phyloP scores from a whole-genome alignment of 2,797 vertebrate species.

The Rallus crepitans region DNA sequence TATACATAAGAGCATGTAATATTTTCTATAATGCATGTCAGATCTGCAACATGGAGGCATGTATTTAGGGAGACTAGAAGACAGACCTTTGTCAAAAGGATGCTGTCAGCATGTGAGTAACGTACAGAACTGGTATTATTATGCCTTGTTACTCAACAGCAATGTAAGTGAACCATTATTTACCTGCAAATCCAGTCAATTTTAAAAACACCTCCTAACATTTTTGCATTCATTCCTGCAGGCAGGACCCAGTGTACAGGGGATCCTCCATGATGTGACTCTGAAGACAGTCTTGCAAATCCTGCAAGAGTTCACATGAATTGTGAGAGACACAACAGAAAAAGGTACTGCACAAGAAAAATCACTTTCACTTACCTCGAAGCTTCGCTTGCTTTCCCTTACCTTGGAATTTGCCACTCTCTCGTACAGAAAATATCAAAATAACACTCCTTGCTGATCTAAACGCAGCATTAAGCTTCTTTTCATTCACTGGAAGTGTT shows the following conservation, averaged over 20 bases:
- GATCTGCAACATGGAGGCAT: not conserved
- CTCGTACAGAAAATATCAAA: conserved; percentile 95
- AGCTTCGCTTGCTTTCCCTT: not conserved
- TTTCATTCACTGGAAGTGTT: conserved; percentile 96
- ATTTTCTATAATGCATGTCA: not conserved
- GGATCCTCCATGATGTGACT: conserved; percentile 96
- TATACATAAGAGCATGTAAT: not conserved
- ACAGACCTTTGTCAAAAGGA: not conserved
- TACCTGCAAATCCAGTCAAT: conserved; percentile 99
- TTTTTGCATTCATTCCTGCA: conserved; percentile 97
- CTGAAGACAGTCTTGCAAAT: conserved; percentile 93
- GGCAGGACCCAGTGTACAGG: conserved; percentile 99
- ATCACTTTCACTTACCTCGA: not conserved
- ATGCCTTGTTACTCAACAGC: not conserved
- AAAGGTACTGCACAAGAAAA: not conserved
- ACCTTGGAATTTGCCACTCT: conserved; percentile 99
- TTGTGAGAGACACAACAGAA: conserved; percentile 7
- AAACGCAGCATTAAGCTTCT: conserved; percentile 96
- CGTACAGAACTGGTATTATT: not conserved
- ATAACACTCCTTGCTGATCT: conserved; percentile 94
- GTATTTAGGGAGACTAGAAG: not conserved
- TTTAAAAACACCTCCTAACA: conserved; percentile 99
- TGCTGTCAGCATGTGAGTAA: not conserved
- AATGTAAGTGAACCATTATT: not conserved
- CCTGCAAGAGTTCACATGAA: conserved; percentile 77